Evolutionary conservation across 2,888 invertebrate species (phyloP).

Genomic region (Rutpela maculata): DNA sequence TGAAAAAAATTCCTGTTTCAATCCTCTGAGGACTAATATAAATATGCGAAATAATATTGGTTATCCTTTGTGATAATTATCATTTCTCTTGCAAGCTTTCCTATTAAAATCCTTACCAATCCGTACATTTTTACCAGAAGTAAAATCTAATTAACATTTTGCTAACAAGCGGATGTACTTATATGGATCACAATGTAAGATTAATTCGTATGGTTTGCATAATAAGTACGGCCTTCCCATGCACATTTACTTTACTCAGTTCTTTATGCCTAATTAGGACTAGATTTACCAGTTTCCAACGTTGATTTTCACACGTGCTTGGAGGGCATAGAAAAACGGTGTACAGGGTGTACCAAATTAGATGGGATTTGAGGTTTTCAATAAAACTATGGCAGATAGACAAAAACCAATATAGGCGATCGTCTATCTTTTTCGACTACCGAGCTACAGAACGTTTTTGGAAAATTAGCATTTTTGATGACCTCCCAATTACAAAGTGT

Average conservation of each 20-base stretch:
- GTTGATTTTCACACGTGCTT: slow-evolving; percentile 16
- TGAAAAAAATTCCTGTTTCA: too few species aligned
- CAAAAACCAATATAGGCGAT: too few species aligned
- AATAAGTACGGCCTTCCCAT: slow-evolving; percentile 11
- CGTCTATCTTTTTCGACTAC: too few species aligned
- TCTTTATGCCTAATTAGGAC: slow-evolving; percentile 6
- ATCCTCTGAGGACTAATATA: too few species aligned
- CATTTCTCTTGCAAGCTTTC: not conserved
- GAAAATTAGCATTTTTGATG: too few species aligned
- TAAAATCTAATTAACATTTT: slow-evolving; percentile 15
- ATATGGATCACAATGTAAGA: slow-evolving; percentile 23
- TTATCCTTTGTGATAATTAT: too few species aligned
- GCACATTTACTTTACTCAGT: slow-evolving; percentile 7
- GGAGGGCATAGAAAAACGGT: not conserved
- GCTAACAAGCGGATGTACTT: slow-evolving; percentile 29
- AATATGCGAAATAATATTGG: too few species aligned
- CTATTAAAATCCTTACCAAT: not conserved
- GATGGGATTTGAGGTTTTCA: too few species aligned
- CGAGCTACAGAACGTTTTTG: too few species aligned
- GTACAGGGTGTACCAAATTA: not conserved
- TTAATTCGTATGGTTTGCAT: slow-evolving; percentile 21
- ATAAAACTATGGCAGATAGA: too few species aligned
- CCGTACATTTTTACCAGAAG: not conserved
- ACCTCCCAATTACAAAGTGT: too few species aligned
- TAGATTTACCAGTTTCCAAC: slow-evolving; percentile 16